These are phyloP conservation scores for Lophochroa leadbeateri DNA, from an alignment of 2,113 vertebrate species.

Conservation along the genomic window DNA sequence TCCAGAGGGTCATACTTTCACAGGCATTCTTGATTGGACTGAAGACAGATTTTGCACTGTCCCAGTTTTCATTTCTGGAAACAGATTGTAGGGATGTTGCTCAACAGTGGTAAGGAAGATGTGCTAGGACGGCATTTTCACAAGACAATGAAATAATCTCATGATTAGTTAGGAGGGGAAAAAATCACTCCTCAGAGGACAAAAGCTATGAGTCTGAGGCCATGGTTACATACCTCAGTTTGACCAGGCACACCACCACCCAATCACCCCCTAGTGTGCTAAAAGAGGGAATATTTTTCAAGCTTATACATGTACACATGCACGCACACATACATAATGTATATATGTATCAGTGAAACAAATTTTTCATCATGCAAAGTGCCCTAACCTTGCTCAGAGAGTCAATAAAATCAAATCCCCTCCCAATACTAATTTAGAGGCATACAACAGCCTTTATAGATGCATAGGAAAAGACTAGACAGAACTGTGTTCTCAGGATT, in stretches of 20 bases:
- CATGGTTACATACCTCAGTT: background rate
- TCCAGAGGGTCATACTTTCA: constrained; percentile 63
- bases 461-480: background rate
- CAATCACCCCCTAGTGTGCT: background rate
- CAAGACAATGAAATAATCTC: background rate
- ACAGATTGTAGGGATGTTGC: constrained; percentile 64
- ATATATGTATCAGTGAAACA: background rate
- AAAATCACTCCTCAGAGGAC: background rate
- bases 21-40: constrained; percentile 56
- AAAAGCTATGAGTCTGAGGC: background rate
- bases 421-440: background rate
- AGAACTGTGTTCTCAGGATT: background rate
- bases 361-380: background rate
- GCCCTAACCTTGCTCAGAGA: background rate
- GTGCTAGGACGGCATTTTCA: constrained; percentile 13
- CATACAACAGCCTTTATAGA: background rate
- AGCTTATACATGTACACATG: background rate
- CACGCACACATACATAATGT: background rate
- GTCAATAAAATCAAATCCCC: background rate
- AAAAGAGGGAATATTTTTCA: background rate
- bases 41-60: constrained; percentile 30
- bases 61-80: constrained; percentile 66
- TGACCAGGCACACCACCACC: background rate
- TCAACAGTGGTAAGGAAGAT: constrained; percentile 58
- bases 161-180: background rate